Evolutionary conservation across 2,797 vertebrate species (phyloP).

Genomic region (Spea hammondii): DNA sequence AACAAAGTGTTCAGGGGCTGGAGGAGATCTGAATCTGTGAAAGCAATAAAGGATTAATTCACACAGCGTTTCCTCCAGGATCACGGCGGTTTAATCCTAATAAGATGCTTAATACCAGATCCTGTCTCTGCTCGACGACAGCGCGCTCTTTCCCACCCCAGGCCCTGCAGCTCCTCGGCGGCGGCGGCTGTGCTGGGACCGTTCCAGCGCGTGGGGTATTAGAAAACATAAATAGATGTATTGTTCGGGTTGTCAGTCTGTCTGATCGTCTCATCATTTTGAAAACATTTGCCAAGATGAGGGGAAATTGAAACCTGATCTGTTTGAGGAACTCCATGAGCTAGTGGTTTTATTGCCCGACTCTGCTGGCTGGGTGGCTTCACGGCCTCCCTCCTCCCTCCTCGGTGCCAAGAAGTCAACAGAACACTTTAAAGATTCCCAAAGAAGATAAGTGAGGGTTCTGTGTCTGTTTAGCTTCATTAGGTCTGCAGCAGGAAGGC

Average conservation of each 20-base stretch:
- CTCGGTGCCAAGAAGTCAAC: background rate
- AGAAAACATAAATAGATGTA: conserved; percentile 37
- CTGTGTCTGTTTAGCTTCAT: conserved; percentile 43
- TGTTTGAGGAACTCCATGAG: conserved; percentile 18
- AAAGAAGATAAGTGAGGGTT: conserved; percentile 24
- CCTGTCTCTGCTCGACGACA: conserved; percentile 34
- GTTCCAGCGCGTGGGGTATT: conserved; percentile 31
- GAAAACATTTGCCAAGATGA: conserved; percentile 18
- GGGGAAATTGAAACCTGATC: conserved; percentile 30
- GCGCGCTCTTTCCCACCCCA: conserved; percentile 32
- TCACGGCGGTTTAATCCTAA: conserved; percentile 47
- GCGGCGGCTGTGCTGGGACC: conserved; percentile 8
- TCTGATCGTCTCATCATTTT: conserved; percentile 38
- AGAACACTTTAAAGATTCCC: conserved; percentile 10
- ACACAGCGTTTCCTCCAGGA: conserved; percentile 48
- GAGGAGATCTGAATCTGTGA: conserved; percentile 50
- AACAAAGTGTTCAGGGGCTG: conserved; percentile 48
- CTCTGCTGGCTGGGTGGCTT: conserved; percentile 12
- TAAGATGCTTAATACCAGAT: conserved; percentile 51
- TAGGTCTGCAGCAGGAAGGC: conserved; percentile 31
- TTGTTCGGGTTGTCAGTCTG: conserved; percentile 36
- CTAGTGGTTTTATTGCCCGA: background rate
- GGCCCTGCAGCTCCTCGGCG: conserved; percentile 25
- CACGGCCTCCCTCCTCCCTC: background rate
- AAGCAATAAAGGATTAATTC: conserved; percentile 53